These are phyloP conservation scores for Erinaceus europaeus DNA, from an alignment of 2,113 vertebrate species.

Conservation along the genomic window DNA sequence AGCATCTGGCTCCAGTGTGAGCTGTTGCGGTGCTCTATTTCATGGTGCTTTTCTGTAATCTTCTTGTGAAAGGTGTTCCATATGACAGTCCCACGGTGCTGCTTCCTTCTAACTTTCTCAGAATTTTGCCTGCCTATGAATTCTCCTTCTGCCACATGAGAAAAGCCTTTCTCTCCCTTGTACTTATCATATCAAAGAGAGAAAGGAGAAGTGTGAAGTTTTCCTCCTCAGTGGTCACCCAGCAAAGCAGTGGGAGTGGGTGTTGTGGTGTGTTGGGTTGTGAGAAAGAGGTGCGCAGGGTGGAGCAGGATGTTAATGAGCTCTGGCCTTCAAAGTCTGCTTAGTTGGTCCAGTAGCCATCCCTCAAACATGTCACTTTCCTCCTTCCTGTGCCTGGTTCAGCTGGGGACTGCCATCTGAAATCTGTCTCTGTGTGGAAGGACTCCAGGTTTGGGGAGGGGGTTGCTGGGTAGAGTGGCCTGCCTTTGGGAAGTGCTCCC, in stretches of 20 bases:
- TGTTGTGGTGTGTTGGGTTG: no score
- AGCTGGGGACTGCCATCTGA: conserved; percentile 61
- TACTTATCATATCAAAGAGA: not conserved
- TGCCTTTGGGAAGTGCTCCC: conserved; percentile 22
- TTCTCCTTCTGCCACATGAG: not conserved
- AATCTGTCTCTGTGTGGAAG: conserved; percentile 61
- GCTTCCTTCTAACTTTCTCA: conserved; percentile 33
- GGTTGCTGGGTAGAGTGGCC: not conserved
- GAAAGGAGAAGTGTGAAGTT: conserved; percentile 11
- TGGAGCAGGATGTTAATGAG: conserved; percentile 53
- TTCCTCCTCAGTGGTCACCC: not conserved
- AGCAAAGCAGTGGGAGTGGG: not conserved
- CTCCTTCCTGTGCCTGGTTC: conserved; percentile 60
- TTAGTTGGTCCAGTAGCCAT: conserved; percentile 35
- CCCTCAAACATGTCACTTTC: conserved; percentile 66
- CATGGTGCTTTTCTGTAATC: not conserved
- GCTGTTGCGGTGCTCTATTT: not conserved
- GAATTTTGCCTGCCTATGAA: not conserved
- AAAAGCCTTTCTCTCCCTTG: not conserved
- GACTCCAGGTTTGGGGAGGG: conserved; percentile 51
- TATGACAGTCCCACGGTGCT: not conserved
- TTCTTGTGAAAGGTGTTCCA: conserved; percentile 25
- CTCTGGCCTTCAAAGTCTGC: conserved; percentile 42
- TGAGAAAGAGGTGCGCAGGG: not conserved
- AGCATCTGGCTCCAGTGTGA: not conserved